Conservation (phyloP, 2,797 vertebrate species). For the Thripadectes ignobilis region DNA sequence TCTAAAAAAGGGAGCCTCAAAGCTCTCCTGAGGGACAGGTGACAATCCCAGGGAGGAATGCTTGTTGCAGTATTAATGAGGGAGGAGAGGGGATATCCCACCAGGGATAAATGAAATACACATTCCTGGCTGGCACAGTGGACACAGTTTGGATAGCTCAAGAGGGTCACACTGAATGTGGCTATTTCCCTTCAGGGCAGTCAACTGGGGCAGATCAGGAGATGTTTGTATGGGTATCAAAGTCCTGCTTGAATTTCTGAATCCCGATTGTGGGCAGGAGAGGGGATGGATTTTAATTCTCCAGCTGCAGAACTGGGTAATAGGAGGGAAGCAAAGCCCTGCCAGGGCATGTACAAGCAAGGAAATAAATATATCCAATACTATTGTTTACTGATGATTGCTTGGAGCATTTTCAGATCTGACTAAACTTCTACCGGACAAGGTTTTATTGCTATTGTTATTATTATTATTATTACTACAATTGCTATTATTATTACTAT, state of each 20-base stretch:
- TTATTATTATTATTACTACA: neutral
- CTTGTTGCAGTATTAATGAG: neutral
- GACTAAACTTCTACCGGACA: neutral
- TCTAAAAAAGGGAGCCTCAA: constrained; percentile 4
- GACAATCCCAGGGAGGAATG: neutral
- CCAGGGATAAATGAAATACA: neutral
- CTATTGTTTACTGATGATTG: neutral
- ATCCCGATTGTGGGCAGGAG: neutral
- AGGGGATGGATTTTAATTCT: neutral
- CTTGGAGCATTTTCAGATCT: neutral
- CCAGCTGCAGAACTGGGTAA: neutral
- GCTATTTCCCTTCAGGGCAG: neutral
- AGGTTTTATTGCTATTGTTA: neutral
- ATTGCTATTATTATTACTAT: neutral
- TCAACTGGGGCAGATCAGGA: neutral
- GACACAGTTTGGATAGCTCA: neutral
- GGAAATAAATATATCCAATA: neutral
- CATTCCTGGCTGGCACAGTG: neutral
- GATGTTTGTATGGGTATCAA: neutral
- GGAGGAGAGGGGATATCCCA: neutral
- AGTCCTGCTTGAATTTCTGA: neutral
- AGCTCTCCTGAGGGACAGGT: constrained; percentile 29
- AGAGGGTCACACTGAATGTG: neutral
- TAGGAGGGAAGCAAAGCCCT: neutral
- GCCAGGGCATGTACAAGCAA: neutral